Evolutionary conservation across 1,140 invertebrate species (phyloP).

Genomic region (Nasonia vitripennis): DNA sequence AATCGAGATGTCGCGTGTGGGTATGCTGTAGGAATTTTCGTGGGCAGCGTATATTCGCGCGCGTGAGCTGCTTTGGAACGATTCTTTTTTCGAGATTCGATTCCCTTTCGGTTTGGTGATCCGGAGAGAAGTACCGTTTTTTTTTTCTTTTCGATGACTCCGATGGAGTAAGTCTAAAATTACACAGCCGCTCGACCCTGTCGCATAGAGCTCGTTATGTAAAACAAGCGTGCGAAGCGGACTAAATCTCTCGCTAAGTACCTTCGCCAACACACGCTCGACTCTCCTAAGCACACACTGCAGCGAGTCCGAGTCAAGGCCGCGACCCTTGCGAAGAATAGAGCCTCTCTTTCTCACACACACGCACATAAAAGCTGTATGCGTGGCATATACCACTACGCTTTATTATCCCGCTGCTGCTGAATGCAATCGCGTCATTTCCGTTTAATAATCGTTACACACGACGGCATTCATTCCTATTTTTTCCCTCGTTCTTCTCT

Average conservation of each 20-base stretch:
- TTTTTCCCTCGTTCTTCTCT: neutral
- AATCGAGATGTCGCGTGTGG: neutral
- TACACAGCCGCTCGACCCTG: neutral
- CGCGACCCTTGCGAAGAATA: constrained; percentile 44
- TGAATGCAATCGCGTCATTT: neutral
- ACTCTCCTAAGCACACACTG: constrained; percentile 38
- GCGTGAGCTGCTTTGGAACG: neutral
- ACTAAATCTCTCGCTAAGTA: neutral
- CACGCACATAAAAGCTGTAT: neutral
- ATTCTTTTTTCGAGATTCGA: neutral
- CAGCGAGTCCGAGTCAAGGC: constrained; percentile 56
- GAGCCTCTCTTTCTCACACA: neutral
- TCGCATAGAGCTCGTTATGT: neutral
- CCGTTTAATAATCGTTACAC: neutral
- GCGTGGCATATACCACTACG: no score
- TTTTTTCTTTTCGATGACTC: neutral
- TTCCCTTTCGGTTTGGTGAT: neutral
- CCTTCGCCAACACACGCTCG: neutral
- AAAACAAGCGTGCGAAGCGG: constrained; percentile 30
- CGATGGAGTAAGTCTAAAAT: neutral
- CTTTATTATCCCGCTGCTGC: no score
- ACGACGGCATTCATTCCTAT: neutral
- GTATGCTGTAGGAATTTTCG: neutral
- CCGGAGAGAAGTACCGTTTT: neutral
- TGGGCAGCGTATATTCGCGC: neutral